Conservation (phyloP, 1,140 invertebrate genomes). For the Drosophila ercepeae region DNA sequence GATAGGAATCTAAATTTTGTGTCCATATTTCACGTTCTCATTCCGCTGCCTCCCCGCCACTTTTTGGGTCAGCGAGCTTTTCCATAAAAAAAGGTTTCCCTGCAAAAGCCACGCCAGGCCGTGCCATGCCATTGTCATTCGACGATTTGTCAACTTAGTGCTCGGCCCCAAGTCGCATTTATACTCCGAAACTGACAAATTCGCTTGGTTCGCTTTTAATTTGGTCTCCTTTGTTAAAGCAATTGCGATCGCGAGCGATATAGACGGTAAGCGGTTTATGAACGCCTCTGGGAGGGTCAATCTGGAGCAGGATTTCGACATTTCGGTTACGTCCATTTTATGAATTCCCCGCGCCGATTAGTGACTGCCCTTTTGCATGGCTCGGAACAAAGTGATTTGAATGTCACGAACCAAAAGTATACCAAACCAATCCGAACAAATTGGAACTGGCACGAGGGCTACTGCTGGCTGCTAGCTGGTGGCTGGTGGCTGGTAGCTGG, state of each 20-base stretch:
- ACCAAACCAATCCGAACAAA: slow-evolving; percentile 42
- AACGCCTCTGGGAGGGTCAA: slow-evolving; percentile 9
- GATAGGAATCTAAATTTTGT: slow-evolving; percentile 36
- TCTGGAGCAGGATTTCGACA: slow-evolving; percentile 36
- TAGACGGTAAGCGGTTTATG: slow-evolving; percentile 45
- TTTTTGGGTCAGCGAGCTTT: slow-evolving; percentile 45
- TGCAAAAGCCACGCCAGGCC: not conserved
- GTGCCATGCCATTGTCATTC: not conserved
- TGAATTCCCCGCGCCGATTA: slow-evolving; percentile 3
- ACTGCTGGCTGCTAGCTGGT: too few relatives aligned
- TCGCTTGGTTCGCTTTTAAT: slow-evolving; percentile 50
- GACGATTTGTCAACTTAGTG: slow-evolving; percentile 36
- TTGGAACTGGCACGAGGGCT: slow-evolving; percentile 53
- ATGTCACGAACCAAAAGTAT: slow-evolving; percentile 57
- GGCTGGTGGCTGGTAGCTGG: too few relatives aligned
- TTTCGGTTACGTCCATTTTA: slow-evolving; percentile 29
- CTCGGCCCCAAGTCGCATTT: slow-evolving; percentile 20
- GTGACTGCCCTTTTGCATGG: slow-evolving; percentile 57
- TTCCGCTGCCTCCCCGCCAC: slow-evolving; percentile 12
- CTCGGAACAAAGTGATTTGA: slow-evolving; percentile 56
- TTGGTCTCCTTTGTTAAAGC: slow-evolving; percentile 45
- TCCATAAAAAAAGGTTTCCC: slow-evolving; percentile 4
- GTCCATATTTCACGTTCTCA: slow-evolving; percentile 47
- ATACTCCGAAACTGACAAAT: slow-evolving; percentile 42
- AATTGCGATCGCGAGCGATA: slow-evolving; percentile 38